Evolutionary conservation across 92 coral and sea anemone species (phyloP).

Genomic region (Zoanthus sociatus): DNA sequence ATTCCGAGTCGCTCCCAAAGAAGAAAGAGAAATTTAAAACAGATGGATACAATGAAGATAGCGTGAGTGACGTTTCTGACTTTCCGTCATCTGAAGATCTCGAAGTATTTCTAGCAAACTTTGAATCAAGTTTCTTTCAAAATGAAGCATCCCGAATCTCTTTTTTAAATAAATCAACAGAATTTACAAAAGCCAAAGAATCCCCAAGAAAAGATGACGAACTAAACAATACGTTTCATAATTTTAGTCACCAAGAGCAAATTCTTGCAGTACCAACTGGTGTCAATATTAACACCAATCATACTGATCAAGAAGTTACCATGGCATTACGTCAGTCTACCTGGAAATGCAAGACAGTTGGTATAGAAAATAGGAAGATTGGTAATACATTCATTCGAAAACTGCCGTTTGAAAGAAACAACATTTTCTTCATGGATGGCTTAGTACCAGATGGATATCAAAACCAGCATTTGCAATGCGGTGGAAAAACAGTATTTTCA

Average conservation of each 20-base stretch:
- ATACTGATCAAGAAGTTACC: not conserved
- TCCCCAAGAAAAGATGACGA: not conserved
- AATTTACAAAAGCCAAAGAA: not conserved
- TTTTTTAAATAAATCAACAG: not conserved
- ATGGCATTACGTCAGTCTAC: not conserved
- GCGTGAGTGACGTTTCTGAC: constrained; percentile 34
- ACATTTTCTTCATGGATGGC: not conserved
- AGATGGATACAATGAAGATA: not conserved
- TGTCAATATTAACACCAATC: not conserved
- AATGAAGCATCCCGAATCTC: not conserved
- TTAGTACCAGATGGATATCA: not conserved
- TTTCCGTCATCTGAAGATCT: constrained; percentile 78
- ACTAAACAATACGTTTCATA: not conserved
- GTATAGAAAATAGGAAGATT: not conserved
- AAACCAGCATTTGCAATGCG: not conserved
- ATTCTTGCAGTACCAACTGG: not conserved
- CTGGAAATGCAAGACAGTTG: not conserved
- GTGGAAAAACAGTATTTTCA: not conserved
- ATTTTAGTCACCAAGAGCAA: not conserved
- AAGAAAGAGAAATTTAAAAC: not conserved
- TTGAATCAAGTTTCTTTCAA: constrained; percentile 44
- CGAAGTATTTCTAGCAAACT: constrained; percentile 70
- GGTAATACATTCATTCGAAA: not conserved
- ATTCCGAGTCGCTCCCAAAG: not conserved
- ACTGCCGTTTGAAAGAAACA: not conserved